These are phyloP conservation scores for Lithobates pipiens DNA, from an alignment of 2,797 vertebrate species.

Conservation along the genomic window DNA sequence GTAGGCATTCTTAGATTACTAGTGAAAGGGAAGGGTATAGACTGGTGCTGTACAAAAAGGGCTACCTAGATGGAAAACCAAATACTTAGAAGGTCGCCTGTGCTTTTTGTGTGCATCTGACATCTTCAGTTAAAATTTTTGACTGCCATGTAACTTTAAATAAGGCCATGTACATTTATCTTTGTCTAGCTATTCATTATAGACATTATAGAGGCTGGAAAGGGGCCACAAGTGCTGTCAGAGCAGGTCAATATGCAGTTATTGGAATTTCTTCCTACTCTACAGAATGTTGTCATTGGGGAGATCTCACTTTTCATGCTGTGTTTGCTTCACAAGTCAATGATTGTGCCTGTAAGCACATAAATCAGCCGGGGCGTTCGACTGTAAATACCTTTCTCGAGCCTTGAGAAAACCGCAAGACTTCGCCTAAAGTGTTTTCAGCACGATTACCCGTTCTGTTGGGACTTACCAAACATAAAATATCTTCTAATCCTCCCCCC, in stretches of 20 bases:
- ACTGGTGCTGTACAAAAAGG: too few relatives aligned
- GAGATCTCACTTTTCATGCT: conserved; percentile 21
- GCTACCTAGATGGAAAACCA: too few relatives aligned
- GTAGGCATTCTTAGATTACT: too few relatives aligned
- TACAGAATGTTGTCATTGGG: conserved; percentile 31
- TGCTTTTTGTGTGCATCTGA: too few relatives aligned
- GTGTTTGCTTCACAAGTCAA: not conserved
- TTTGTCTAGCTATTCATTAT: conserved; percentile 2
- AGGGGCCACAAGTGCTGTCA: not conserved
- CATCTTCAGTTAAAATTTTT: too few relatives aligned
- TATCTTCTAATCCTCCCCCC: not conserved
- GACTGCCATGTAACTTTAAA: not conserved
- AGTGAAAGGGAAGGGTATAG: too few relatives aligned
- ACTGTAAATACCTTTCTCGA: conserved; percentile 17
- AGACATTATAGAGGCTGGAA: too few relatives aligned
- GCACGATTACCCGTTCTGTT: not conserved
- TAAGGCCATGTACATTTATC: conserved; percentile 3
- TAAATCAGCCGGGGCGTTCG: not conserved
- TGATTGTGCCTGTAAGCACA: conserved; percentile 9
- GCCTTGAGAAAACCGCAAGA: conserved; percentile 6
- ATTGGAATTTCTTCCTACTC: conserved; percentile 34
- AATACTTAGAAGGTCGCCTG: too few relatives aligned
- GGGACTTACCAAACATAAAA: not conserved
- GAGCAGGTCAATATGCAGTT: conserved; percentile 10
- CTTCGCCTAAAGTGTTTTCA: not conserved